These are phyloP conservation scores for Pluvialis apricaria DNA, from an alignment of 2,113 vertebrate genomes.

Conservation along the genomic window DNA sequence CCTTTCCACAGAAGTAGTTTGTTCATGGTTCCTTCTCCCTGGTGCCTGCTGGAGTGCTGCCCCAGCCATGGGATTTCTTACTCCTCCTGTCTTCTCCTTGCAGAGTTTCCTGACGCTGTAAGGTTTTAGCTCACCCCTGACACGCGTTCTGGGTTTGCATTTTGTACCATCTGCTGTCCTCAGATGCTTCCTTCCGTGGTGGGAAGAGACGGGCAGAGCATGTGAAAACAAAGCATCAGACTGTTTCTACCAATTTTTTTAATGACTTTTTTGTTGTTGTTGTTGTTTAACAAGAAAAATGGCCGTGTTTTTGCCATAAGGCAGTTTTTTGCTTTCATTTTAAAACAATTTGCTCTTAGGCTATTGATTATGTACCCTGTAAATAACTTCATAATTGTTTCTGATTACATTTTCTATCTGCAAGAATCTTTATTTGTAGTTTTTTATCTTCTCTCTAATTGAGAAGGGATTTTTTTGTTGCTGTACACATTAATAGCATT, in stretches of 20 bases:
- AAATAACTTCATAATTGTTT: background rate
- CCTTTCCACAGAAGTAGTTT: background rate
- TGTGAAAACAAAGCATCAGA: background rate
- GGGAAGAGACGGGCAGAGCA: background rate
- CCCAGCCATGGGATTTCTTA: background rate
- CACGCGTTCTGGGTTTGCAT: background rate
- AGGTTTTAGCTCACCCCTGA: background rate
- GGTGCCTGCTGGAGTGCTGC: background rate
- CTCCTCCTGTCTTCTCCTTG: background rate
- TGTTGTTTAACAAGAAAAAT: background rate
- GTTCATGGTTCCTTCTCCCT: fast-evolving
- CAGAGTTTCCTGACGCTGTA: background rate
- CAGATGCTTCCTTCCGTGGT: background rate
- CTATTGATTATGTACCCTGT: background rate
- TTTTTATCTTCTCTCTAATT: background rate
- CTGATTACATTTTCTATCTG: background rate
- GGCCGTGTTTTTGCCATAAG: background rate
- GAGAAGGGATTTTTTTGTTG: background rate
- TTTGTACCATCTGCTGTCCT: background rate
- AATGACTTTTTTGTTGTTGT: background rate
- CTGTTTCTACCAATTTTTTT: background rate
- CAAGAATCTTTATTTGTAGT: background rate
- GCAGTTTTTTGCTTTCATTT: background rate
- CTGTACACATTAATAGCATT: background rate
- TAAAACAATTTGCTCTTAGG: background rate